Evolutionary conservation across 2,797 vertebrate species (phyloP).

Genomic region (Myotis vivesi): DNA sequence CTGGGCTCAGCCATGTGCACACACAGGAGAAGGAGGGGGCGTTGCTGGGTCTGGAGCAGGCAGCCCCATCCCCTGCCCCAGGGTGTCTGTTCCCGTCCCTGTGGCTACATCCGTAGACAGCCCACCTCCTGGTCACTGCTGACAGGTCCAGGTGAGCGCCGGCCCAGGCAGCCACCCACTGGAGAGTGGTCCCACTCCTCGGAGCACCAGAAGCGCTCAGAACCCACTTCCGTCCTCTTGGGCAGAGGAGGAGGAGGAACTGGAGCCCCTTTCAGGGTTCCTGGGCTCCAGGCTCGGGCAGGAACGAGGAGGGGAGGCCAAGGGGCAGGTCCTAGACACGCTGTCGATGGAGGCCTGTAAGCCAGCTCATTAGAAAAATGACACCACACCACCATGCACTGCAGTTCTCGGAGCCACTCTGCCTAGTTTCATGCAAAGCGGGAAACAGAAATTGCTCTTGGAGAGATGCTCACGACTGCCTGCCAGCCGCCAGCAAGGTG

Average conservation of each 20-base stretch:
- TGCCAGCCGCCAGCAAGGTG: not conserved
- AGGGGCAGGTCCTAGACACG: accelerated
- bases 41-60: not conserved
- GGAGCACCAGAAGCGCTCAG: not conserved
- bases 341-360: accelerated
- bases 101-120: accelerated
- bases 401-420: accelerated
- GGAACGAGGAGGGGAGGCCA: accelerated
- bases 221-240: accelerated
- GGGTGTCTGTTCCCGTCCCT: not conserved
- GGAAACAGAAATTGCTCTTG: not conserved
- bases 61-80: accelerated
- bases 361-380: not conserved
- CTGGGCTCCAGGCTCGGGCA: accelerated
- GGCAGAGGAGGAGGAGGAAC: accelerated
- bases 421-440: no score
- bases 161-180: not conserved
- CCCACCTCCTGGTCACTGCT: not conserved
- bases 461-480: not conserved
- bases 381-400: accelerated
- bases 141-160: not conserved
- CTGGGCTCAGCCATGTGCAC: accelerated
- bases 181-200: not conserved
- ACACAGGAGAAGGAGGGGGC: not conserved
- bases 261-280: not conserved